Evolutionary conservation across 2,797 vertebrate genomes (phyloP).

Genomic region (Mus minutoides): DNA sequence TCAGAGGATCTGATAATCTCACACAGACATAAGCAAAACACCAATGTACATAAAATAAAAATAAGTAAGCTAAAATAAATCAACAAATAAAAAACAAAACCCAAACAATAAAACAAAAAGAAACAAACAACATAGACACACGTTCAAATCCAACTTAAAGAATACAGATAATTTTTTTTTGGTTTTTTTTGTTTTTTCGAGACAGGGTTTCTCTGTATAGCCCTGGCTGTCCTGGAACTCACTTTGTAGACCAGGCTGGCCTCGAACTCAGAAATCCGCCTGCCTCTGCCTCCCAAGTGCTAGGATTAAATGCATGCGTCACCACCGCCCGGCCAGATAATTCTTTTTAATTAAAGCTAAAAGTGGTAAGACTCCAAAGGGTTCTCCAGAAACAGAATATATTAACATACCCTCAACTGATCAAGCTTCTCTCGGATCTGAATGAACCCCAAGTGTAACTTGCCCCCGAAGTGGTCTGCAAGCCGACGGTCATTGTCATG

Average conservation of each 20-base stretch:
- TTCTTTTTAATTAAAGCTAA: not conserved
- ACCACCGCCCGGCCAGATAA: too few relatives aligned
- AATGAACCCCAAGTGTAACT: conserved; percentile 99
- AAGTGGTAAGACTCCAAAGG: not conserved
- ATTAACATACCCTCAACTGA: conserved; percentile 88
- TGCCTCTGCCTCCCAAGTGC: too few relatives aligned
- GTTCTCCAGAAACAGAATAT: not conserved
- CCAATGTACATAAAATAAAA: not conserved
- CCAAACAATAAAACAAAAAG: not conserved
- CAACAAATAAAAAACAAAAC: too few relatives aligned
- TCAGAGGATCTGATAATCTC: not conserved
- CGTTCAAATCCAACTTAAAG: not conserved
- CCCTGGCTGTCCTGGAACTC: too few relatives aligned
- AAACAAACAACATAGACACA: not conserved
- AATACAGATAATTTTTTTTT: not conserved
- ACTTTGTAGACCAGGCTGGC: too few relatives aligned
- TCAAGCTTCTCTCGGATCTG: conserved; percentile 99
- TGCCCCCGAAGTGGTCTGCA: conserved; percentile 98
- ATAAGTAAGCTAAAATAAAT: not conserved
- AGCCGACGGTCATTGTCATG: conserved; percentile 98
- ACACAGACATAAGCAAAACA: not conserved
- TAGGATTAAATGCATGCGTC: too few relatives aligned
- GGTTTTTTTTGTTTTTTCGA: too few relatives aligned
- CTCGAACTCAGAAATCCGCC: too few relatives aligned
- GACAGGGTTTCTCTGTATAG: too few relatives aligned